Evolutionary conservation across 2,888 invertebrate genomes (phyloP).

Genomic region (Cerastoderma edule): DNA sequence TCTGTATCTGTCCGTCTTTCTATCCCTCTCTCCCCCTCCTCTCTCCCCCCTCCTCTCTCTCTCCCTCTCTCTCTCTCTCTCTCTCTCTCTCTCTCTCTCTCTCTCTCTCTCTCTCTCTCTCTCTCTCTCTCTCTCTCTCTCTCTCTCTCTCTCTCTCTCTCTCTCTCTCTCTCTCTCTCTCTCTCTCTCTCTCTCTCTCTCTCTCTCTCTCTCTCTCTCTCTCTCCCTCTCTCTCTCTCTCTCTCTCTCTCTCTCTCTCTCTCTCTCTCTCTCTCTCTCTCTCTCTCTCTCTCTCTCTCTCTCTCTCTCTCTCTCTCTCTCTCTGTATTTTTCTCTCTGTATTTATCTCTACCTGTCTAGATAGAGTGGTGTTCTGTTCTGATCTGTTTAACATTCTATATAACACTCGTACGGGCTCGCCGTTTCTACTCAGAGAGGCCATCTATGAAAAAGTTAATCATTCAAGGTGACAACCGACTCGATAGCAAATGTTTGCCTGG

Average conservation of each 20-base stretch:
- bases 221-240: slow-evolving; percentile 1
- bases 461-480: too few species aligned
- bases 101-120: background rate
- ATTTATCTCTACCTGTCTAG: background rate
- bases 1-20: background rate
- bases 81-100: background rate
- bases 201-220: slow-evolving; percentile 2
- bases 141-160: background rate
- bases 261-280: background rate
- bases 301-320: slow-evolving; percentile 1
- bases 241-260: background rate
- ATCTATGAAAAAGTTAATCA: too few species aligned
- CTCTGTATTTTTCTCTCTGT: too few species aligned
- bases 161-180: background rate
- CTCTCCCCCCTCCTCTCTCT: background rate
- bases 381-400: too few species aligned
- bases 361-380: too few species aligned
- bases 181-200: background rate
- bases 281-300: background rate
- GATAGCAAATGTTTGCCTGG: too few species aligned
- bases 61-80: background rate
- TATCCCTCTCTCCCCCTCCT: background rate
- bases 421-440: too few species aligned
- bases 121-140: background rate
- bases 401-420: too few species aligned